Conservation (phyloP, 1,140 invertebrate genomes). For the Paracyclopina nana region DNA sequence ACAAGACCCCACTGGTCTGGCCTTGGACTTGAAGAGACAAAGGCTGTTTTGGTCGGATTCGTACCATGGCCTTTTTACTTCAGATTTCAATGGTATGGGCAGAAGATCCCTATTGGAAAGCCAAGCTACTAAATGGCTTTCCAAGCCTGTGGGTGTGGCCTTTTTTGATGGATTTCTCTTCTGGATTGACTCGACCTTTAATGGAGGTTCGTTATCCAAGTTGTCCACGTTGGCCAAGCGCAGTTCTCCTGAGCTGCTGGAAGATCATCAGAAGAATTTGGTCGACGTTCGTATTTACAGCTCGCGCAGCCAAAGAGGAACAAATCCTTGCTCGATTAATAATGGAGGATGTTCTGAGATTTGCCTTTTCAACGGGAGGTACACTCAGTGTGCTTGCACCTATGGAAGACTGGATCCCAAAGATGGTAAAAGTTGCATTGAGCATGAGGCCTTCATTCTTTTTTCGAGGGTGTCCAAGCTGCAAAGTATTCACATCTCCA, state of each 20-base stretch:
- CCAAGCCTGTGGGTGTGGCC: not conserved
- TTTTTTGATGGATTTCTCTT: slow-evolving; percentile 17
- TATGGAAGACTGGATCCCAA: slow-evolving; percentile 42
- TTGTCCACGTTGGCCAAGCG: slow-evolving; percentile 38
- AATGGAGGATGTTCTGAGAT: slow-evolving; percentile 59
- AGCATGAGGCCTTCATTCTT: slow-evolving; percentile 50
- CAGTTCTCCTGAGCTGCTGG: slow-evolving; percentile 33
- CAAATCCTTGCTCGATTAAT: slow-evolving; percentile 41
- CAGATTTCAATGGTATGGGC: slow-evolving; percentile 31
- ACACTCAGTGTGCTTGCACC: slow-evolving; percentile 45
- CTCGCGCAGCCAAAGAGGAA: slow-evolving; percentile 19
- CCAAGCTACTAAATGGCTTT: slow-evolving; percentile 23
- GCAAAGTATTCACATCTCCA: slow-evolving; percentile 48
- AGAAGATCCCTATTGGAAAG: slow-evolving; percentile 24
- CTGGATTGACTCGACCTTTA: slow-evolving; percentile 32
- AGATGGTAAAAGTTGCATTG: slow-evolving; percentile 42
- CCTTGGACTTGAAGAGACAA: slow-evolving; percentile 33
- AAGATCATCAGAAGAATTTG: slow-evolving; percentile 40
- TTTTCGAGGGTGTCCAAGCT: slow-evolving; percentile 49
- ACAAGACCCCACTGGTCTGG: slow-evolving; percentile 34
- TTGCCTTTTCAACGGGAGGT: slow-evolving; percentile 50
- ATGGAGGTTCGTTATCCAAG: slow-evolving; percentile 41
- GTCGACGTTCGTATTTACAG: slow-evolving; percentile 39
- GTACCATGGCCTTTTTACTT: slow-evolving; percentile 28
- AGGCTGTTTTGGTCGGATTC: slow-evolving; percentile 34